Base-by-base conservation (phyloP, 1,140 invertebrate genomes). In the Panulirus ornatus region DNA sequence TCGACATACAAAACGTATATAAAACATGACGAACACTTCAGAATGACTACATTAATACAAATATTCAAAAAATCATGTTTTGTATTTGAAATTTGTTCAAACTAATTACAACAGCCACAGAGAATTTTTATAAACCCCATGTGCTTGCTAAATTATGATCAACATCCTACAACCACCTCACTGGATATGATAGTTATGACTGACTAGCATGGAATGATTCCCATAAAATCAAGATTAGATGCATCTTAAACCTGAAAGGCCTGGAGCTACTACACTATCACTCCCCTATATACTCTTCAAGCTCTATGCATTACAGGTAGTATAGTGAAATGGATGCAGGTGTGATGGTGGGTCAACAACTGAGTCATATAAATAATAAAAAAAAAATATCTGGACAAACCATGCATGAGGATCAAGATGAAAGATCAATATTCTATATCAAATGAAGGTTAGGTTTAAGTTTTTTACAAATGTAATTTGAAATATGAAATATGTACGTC, bases 1-100 rank as follows among this genome's bases (percentile, higher is more conserved):
- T 88, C 66, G 51, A 88, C 81, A 76, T 88, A 88, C 76, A 88
- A 88, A 88, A 81, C 76, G 51, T 78, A 66, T 88, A 88, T 79
- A 76, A 88, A 88, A 88, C 42, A 70, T 88, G 85, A 81, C 73
- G 70, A 79, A 36, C 34, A 66, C 58, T 44, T 81, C 63, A 44
- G 14, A 76, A 79, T 58, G 73, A 58, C 82, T 76, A 86, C 58
- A 54, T 27, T 51, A 51, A 66, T 58, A 70, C n/a, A 70, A 84
- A 36, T n/a, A 36, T 36, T 42, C 36, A 84, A 70, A 78, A 51
- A 44, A 76, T 42, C 3, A 30, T n/a, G 36, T 47, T 3, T 2
- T 51, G 16, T 42, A 47, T 84, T 38, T 84, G 30, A 63, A 66
- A 84, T 70, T 70, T 30, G 70, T 70, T 70, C 58, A 70, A 19